Evolutionary conservation across 2,113 vertebrate species (phyloP).

Genomic region (Mustela lutreola): DNA sequence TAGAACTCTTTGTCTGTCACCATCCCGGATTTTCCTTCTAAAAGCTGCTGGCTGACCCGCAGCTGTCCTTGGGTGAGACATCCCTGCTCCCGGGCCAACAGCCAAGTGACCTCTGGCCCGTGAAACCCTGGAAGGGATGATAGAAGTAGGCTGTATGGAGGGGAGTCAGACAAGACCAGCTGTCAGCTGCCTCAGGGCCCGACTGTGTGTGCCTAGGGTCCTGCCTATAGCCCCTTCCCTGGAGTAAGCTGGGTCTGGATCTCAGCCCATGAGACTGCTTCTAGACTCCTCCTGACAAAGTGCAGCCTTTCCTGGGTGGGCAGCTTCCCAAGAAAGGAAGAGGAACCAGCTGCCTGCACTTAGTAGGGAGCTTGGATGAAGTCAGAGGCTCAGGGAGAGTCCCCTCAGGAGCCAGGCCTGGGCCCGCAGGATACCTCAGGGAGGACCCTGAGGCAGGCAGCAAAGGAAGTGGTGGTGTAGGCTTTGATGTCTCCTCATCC

Average conservation of each 20-base stretch:
- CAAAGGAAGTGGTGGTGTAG: fast-evolving
- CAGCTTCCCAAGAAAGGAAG: background rate
- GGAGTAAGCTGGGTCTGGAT: background rate
- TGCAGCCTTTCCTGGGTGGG: background rate
- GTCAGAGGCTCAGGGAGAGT: background rate
- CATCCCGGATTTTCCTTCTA: slow-evolving; percentile 36
- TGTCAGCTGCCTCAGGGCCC: background rate
- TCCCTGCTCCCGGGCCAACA: background rate
- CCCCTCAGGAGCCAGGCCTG: background rate
- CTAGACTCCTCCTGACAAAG: background rate
- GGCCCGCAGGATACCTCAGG: background rate
- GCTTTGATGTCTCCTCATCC: background rate
- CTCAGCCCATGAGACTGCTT: background rate
- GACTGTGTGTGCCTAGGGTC: background rate
- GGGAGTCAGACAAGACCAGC: fast-evolving
- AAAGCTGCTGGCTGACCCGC: slow-evolving; percentile 66
- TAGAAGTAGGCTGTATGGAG: background rate
- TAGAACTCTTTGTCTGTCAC: background rate
- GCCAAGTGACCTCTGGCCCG: slow-evolving; percentile 1
- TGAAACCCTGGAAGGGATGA: background rate
- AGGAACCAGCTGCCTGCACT: no score
- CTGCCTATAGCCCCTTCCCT: background rate
- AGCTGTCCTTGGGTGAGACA: slow-evolving; percentile 46
- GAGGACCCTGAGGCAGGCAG: background rate
- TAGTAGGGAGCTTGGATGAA: background rate